phyloP scores from a whole-genome alignment of 2,113 vertebrate genomes.

The Dromiciops gliroides region DNA sequence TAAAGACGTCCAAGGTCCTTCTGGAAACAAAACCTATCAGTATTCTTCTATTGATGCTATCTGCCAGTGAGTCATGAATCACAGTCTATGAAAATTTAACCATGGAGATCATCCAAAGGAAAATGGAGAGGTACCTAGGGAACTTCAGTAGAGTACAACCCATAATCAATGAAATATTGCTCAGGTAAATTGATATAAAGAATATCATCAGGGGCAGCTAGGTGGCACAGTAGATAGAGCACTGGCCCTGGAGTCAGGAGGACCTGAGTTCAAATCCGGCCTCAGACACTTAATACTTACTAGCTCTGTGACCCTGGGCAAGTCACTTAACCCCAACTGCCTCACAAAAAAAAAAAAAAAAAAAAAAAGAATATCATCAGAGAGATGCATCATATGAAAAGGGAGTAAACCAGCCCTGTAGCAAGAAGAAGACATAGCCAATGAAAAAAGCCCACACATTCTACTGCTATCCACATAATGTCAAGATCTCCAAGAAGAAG shows the following conservation, averaged over 20 bases:
- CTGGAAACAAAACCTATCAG: not conserved
- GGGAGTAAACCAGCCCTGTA: not conserved
- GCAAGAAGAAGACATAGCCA: not conserved
- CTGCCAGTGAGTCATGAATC: not conserved
- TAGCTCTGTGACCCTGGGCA: too few relatives aligned
- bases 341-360: too few relatives aligned
- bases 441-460: not conserved
- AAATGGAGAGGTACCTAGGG: not conserved
- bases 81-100: not conserved
- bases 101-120: not conserved
- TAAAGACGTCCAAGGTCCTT: not conserved
- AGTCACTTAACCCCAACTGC: too few relatives aligned
- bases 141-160: not conserved
- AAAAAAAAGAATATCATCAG: not conserved
- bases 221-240: too few relatives aligned
- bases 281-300: too few relatives aligned
- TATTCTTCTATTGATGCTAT: not conserved
- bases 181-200: not conserved
- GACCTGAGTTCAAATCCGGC: too few relatives aligned
- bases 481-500: not conserved
- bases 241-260: too few relatives aligned
- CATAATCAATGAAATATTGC: not conserved
- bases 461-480: not conserved
- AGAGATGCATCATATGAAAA: not conserved
- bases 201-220: not conserved